These are phyloP conservation scores for Torymus aiolomorphi DNA, from an alignment of 2,888 invertebrate species.

Conservation along the genomic window DNA sequence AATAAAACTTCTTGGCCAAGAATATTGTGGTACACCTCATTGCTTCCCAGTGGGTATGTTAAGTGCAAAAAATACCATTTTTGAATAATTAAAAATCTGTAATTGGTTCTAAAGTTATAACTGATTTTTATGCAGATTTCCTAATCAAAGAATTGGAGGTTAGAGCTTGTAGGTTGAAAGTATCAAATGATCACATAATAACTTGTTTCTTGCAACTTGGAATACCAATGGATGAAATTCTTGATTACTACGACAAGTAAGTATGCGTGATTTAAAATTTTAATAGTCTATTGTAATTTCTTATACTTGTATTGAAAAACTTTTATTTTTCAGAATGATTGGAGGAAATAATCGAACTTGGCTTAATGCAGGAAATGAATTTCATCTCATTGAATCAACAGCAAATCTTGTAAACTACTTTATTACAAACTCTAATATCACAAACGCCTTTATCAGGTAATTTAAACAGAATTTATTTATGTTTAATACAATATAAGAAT, in stretches of 20 bases:
- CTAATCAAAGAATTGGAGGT: constrained; percentile 88
- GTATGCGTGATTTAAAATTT: constrained; percentile 62
- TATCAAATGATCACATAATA: constrained; percentile 86
- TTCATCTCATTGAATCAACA: constrained; percentile 88
- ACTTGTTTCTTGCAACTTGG: constrained; percentile 86
- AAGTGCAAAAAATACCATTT: not conserved
- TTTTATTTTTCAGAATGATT: constrained; percentile 78
- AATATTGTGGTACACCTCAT: constrained; percentile 88
- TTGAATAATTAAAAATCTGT: too few species aligned
- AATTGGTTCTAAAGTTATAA: not conserved
- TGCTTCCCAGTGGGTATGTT: constrained; percentile 90
- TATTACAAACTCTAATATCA: constrained; percentile 79
- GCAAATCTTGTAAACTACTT: constrained; percentile 84
- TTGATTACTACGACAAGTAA: constrained; percentile 89
- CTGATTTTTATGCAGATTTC: constrained; percentile 79
- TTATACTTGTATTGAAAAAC: not conserved
- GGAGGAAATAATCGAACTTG: constrained; percentile 90
- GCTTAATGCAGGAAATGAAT: constrained; percentile 89
- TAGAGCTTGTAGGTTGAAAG: constrained; percentile 84
- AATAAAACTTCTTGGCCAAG: constrained; percentile 85
- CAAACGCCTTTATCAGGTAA: constrained; percentile 75
- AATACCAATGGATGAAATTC: constrained; percentile 85
- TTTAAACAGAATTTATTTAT: too few species aligned
- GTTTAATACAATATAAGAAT: too few species aligned
- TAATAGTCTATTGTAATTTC: not conserved